Percentiles rank a stretch among this genome's conserved stretches.
phyloP scores from a whole-genome alignment of 2,113 vertebrate species.

The Caracal caracal region DNA sequence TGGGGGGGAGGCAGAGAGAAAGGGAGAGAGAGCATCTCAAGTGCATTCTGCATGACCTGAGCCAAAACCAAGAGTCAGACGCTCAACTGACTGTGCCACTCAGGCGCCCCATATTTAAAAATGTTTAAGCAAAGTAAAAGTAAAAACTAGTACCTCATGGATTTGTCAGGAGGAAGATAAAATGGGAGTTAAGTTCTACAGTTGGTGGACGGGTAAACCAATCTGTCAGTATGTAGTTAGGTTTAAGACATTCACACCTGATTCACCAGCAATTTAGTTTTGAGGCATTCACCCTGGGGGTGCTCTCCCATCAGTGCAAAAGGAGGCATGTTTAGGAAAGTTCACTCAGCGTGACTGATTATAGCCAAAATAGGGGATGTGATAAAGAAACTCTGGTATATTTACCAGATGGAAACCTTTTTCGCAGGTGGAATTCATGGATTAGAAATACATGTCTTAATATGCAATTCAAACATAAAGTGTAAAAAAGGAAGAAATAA shows the following conservation, averaged over 20 bases:
- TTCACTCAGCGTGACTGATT: background rate
- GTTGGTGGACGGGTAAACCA: background rate
- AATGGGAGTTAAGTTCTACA: background rate
- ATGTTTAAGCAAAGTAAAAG: background rate
- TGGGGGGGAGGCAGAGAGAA: no score
- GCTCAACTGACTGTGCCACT: no score
- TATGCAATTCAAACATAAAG: background rate
- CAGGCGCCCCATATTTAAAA: no score
- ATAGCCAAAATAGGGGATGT: background rate
- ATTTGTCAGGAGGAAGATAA: background rate
- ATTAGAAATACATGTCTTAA: background rate
- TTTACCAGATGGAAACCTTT: background rate
- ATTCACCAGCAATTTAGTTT: background rate
- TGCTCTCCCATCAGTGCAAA: background rate
- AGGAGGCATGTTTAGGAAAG: background rate
- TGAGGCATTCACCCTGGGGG: background rate
- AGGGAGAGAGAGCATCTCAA: no score
- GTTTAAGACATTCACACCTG: background rate
- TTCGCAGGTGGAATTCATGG: background rate
- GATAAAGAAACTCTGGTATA: background rate
- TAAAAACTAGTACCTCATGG: background rate
- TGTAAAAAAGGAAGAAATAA: background rate
- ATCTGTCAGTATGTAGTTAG: background rate
- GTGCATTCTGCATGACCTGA: no score
- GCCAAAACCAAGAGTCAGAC: no score